phyloP scores from a whole-genome alignment of 2,797 vertebrate genomes.

The Mallotus villosus region DNA sequence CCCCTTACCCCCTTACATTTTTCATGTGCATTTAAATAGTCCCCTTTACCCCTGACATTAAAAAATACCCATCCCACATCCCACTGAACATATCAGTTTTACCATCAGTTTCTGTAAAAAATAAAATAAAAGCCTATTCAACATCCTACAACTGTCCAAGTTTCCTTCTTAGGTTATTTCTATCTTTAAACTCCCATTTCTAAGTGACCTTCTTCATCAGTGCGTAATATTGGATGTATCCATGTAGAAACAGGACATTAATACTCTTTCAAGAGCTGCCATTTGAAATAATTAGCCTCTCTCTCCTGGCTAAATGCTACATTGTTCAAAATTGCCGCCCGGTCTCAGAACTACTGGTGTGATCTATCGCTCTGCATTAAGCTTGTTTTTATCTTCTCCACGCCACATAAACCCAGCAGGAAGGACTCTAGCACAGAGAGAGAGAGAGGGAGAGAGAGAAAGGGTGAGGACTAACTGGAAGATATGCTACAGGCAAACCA shows the following conservation, averaged over 20 bases:
- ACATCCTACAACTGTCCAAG: background rate
- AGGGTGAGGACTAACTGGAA: background rate
- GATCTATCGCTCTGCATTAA: constrained; percentile 60
- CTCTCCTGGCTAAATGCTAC: constrained; percentile 53
- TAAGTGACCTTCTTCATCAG: constrained; percentile 50
- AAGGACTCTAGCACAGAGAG: constrained; percentile 1
- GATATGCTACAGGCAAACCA: background rate
- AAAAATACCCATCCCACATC: too few relatives aligned
- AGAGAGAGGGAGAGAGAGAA: background rate
- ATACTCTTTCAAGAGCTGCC: constrained; percentile 62
- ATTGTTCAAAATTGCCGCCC: constrained; percentile 60
- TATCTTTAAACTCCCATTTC: constrained; percentile 31
- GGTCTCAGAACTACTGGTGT: constrained; percentile 28
- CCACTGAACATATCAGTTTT: background rate
- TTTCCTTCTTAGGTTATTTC: background rate
- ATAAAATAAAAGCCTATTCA: background rate
- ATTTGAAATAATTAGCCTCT: constrained; percentile 68
- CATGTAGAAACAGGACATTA: constrained; percentile 70
- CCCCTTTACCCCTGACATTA: too few relatives aligned
- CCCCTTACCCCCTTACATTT: too few relatives aligned
- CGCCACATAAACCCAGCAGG: constrained; percentile 37
- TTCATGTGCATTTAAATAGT: too few relatives aligned
- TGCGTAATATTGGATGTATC: constrained; percentile 56
- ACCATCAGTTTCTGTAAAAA: background rate
- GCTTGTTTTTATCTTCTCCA: constrained; percentile 56